Conservation (phyloP, 2,888 invertebrate genomes). For the Phymatocera aterrima region DNA sequence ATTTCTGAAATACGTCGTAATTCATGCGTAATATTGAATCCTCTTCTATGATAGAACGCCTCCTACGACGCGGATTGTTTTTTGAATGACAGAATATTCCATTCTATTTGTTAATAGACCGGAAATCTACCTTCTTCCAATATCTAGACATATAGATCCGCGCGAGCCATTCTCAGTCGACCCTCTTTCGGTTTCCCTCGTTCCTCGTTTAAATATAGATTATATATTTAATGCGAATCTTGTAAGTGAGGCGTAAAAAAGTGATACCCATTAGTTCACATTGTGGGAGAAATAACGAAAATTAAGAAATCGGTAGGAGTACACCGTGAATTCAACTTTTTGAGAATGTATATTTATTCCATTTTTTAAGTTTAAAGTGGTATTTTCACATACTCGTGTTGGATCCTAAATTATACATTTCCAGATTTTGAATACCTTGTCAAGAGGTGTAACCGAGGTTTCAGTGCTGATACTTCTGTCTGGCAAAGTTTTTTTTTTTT, state of each 20-base stretch:
- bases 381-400: no score
- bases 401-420: no score
- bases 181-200: not conserved
- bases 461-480: no score
- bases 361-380: no score
- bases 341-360: no score
- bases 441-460: no score
- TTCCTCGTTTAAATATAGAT: no score
- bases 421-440: no score
- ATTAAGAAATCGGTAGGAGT: conserved; percentile 2
- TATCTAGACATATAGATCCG: not conserved
- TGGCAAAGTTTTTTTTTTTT: no score
- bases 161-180: not conserved
- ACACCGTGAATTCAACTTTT: not conserved
- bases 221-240: not conserved
- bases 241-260: not conserved
- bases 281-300: not conserved
- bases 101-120: conserved; percentile 33
- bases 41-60: not conserved
- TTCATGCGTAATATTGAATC: conserved; percentile 31
- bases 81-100: conserved; percentile 2
- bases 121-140: conserved; percentile 35
- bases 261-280: not conserved
- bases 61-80: conserved; percentile 7
- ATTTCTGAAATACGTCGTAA: not conserved